A percentile compares a stretch with the other conserved stretches of the same genome.
These are phyloP conservation scores for Latheticus oryzae DNA, from an alignment of 2,888 invertebrate genomes.

Conservation along the genomic window DNA sequence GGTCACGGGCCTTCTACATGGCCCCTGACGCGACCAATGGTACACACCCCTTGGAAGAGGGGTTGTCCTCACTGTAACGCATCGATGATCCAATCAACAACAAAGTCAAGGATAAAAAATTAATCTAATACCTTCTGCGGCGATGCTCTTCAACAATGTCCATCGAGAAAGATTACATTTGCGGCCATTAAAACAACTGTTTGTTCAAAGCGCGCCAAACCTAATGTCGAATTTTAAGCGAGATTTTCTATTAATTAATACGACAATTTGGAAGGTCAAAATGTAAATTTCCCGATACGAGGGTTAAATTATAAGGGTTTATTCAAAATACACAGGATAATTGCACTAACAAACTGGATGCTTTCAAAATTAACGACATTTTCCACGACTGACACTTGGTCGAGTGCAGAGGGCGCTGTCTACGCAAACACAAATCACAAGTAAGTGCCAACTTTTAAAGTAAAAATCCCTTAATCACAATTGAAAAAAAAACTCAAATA, in stretches of 20 bases:
- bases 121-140: slow-evolving; percentile 45
- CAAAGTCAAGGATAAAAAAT: slow-evolving; percentile 6
- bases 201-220: slow-evolving; percentile 58
- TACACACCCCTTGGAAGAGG: neutral
- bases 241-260: neutral
- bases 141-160: slow-evolving; percentile 53
- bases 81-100: no score
- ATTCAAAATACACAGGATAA: slow-evolving; percentile 22
- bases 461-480: slow-evolving; percentile 5
- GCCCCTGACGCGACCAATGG: slow-evolving; percentile 3
- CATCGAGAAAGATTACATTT: slow-evolving; percentile 60
- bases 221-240: slow-evolving; percentile 20
- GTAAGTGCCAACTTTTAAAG: neutral
- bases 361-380: slow-evolving; percentile 40
- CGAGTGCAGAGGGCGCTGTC: slow-evolving; percentile 15
- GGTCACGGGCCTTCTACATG: slow-evolving; percentile 8
- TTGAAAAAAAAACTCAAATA: slow-evolving; percentile 6
- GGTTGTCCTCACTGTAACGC: slow-evolving; percentile 9
- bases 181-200: slow-evolving; percentile 63
- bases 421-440: slow-evolving; percentile 18
- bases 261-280: neutral
- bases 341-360: neutral
- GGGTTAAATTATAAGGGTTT: slow-evolving; percentile 5
- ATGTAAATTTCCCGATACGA: neutral
- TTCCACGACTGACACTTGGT: slow-evolving; percentile 24